Evolutionary conservation across 2,888 invertebrate species (phyloP).

Genomic region (Drosophila conformis): DNA sequence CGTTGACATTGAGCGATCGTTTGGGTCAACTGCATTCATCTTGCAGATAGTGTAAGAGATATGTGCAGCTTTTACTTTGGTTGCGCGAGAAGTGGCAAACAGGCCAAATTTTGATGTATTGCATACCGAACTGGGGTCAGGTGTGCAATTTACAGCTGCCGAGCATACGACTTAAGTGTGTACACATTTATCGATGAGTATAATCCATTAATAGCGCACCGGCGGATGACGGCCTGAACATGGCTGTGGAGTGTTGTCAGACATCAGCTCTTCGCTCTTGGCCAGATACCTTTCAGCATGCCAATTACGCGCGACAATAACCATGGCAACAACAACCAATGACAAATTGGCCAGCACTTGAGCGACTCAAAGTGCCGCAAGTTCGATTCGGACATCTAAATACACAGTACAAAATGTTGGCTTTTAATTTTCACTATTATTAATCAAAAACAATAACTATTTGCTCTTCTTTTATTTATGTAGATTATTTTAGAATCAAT

Average conservation of each 20-base stretch:
- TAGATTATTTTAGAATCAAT: background rate
- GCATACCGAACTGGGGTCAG: slow-evolving; percentile 44
- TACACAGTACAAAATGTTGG: background rate
- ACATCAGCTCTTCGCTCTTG: slow-evolving; percentile 44
- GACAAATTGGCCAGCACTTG: slow-evolving; percentile 52
- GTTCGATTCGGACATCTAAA: slow-evolving; percentile 49
- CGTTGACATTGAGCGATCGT: slow-evolving; percentile 43
- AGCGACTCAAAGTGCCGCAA: slow-evolving; percentile 32
- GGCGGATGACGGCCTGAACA: slow-evolving; percentile 35
- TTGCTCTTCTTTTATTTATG: background rate
- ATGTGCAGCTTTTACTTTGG: slow-evolving; percentile 30
- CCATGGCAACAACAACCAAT: slow-evolving; percentile 27
- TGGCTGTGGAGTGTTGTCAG: slow-evolving; percentile 37
- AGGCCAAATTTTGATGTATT: slow-evolving; percentile 61
- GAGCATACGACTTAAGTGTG: slow-evolving; percentile 19
- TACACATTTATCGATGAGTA: slow-evolving; percentile 14
- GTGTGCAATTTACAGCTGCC: slow-evolving; percentile 41
- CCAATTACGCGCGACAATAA: slow-evolving; percentile 55
- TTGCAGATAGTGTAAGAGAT: slow-evolving; percentile 3
- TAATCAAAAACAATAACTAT: background rate
- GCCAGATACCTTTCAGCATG: slow-evolving; percentile 61
- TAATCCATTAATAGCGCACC: slow-evolving; percentile 65
- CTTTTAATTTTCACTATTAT: background rate
- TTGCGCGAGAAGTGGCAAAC: slow-evolving; percentile 1
- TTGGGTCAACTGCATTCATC: slow-evolving; percentile 36